These are phyloP conservation scores for Phylloscopus trochilus DNA, from an alignment of 2,113 vertebrate genomes.

Conservation along the genomic window DNA sequence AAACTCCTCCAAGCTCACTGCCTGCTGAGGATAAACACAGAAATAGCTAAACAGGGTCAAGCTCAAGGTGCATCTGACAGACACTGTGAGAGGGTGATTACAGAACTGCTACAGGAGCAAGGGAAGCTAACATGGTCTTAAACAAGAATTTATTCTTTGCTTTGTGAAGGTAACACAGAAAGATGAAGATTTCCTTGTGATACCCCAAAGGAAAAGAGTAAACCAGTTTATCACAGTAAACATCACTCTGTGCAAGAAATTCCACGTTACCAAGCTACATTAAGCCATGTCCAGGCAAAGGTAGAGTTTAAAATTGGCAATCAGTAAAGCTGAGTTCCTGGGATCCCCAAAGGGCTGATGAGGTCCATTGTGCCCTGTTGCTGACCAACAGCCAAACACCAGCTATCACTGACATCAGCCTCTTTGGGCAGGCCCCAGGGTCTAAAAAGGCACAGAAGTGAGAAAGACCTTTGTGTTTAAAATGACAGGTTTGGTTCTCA, in stretches of 20 bases:
- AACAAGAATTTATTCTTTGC: not conserved
- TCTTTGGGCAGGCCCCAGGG: not conserved
- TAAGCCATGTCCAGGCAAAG: not conserved
- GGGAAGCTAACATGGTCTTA: rapidly evolving
- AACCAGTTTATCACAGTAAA: not conserved
- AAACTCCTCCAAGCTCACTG: not conserved
- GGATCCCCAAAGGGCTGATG: not conserved
- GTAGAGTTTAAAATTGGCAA: not conserved
- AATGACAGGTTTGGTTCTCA: not conserved
- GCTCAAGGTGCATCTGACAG: not conserved
- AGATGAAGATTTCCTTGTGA: not conserved
- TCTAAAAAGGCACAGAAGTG: not conserved
- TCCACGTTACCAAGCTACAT: not conserved
- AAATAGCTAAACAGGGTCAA: not conserved
- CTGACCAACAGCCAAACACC: not conserved
- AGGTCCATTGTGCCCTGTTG: not conserved
- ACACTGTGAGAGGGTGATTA: not conserved
- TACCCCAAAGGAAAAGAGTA: not conserved
- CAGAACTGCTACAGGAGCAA: not conserved
- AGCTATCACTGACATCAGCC: not conserved
- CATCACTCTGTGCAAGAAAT: not conserved
- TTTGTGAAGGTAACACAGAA: not conserved
- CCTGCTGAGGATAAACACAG: constrained; percentile 17
- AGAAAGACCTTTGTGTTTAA: not conserved
- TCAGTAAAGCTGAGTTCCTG: not conserved